Evolutionary conservation across 1,140 invertebrate genomes (phyloP), one percentile per base, ranked within the genome.

Genomic region (Calliphora vicina): DNA sequence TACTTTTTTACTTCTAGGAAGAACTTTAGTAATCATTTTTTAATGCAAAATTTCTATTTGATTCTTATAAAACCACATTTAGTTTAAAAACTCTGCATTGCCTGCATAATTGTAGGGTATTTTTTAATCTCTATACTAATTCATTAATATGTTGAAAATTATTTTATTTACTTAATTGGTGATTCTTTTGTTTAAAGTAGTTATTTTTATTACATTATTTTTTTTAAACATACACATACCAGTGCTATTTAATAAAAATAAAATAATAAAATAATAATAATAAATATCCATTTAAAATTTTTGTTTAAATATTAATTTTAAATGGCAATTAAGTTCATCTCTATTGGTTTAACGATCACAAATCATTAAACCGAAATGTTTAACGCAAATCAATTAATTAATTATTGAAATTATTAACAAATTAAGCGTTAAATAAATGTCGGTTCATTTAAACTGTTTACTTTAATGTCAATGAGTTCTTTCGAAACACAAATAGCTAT

Each of bases 331-430:
- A 57, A 57, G 15, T 57, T n/a, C n/a, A 57, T 57, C n/a, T 57
- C n/a, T n/a, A 57, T 57, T n/a, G 50, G 15, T 57, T 57, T n/a
- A 57, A 57, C n/a, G 50, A 57, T 57, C 50, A 57, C 50, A 57
- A n/a, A n/a, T 57, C 50, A 57, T n/a, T 57, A 57, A 57, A n/a
- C 50, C 15, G n/a, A 57, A 57, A n/a, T 57, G 50, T 57, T 57
- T n/a, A 57, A n/a, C 50, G n/a, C 50, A n/a, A 57, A 57, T 57
- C 50, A 57, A 57, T 57, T 57, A 57, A 57, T 57, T 57, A 57
- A 57, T 57, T n/a, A 57, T 57, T 57, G 50, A 17, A 57, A 57
- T 57, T 57, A 57, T 57, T 57, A n/a, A 57, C n/a, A 57, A 57
- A 57, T 57, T 57, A 57, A 57, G 15, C 50, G 50, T 57, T 57